phyloP scores from a whole-genome alignment of 2,888 invertebrate species.

The Drosophila recens region DNA sequence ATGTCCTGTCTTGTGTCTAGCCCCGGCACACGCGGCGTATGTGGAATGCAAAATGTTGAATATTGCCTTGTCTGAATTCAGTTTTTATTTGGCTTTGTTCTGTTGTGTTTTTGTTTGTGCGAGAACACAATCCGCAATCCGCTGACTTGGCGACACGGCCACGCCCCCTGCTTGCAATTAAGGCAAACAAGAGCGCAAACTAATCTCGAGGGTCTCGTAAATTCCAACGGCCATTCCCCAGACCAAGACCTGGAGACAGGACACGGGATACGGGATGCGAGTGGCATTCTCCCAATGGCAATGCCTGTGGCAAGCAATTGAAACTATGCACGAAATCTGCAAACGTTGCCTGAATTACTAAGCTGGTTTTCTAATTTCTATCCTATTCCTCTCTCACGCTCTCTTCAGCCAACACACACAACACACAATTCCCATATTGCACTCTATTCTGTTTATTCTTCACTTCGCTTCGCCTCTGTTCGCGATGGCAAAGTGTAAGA shows the following conservation, averaged over 20 bases:
- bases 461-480: constrained; percentile 10
- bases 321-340: constrained; percentile 75
- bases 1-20: constrained; percentile 6
- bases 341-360: constrained; percentile 72
- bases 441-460: constrained; percentile 48
- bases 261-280: neutral
- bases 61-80: constrained; percentile 24
- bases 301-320: constrained; percentile 62
- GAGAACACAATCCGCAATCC: constrained; percentile 45
- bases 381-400: constrained; percentile 6
- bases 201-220: constrained; percentile 79
- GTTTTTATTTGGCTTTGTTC: constrained; percentile 8
- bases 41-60: constrained; percentile 22
- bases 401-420: neutral
- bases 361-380: constrained; percentile 74
- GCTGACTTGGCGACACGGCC: constrained; percentile 73
- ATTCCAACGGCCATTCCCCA: constrained; percentile 70
- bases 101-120: constrained; percentile 23
- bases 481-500: constrained; percentile 43
- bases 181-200: constrained; percentile 74
- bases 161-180: constrained; percentile 75
- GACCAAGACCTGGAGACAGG: neutral
- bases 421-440: constrained; percentile 19
- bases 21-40: constrained; percentile 49
- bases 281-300: constrained; percentile 2